phyloP scores from a whole-genome alignment of 2,797 vertebrate genomes.

The Enteromius paludinosus region DNA sequence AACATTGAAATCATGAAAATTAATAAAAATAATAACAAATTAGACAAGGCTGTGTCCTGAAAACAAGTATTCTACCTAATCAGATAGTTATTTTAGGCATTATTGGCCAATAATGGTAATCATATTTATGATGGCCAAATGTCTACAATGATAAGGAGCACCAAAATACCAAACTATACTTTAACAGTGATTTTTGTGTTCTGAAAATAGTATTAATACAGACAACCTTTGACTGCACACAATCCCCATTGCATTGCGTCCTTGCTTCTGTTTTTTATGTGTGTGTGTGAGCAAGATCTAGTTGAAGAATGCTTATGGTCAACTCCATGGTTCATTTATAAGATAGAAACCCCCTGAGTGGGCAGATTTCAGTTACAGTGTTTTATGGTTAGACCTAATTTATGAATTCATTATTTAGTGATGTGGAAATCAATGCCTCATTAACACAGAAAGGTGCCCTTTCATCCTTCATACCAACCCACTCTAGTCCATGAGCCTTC shows the following conservation, averaged over 20 bases:
- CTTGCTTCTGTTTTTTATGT: neutral
- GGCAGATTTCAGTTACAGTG: slow-evolving; percentile 56
- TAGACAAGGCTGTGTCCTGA: neutral
- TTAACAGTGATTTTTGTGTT: too few relatives aligned
- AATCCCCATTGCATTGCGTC: neutral
- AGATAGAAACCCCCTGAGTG: slow-evolving; percentile 35
- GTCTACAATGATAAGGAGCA: neutral
- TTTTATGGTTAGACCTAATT: slow-evolving; percentile 59
- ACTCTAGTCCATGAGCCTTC: slow-evolving; percentile 26
- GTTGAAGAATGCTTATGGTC: slow-evolving; percentile 23
- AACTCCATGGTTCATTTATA: slow-evolving; percentile 16
- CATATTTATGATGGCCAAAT: neutral
- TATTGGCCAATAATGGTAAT: neutral
- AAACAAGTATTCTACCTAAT: neutral
- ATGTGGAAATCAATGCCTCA: slow-evolving; percentile 65
- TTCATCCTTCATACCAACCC: slow-evolving; percentile 48
- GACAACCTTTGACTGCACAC: neutral
- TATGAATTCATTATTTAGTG: slow-evolving; percentile 65
- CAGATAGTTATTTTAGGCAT: neutral
- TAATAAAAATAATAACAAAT: neutral
- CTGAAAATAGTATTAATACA: too few relatives aligned
- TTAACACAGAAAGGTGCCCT: slow-evolving; percentile 61
- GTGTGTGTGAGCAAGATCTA: neutral
- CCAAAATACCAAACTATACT: too few relatives aligned
- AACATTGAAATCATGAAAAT: neutral